Evolutionary conservation across 35 echinoderm and acorn worm genomes (phyloP), one percentile per base, ranked within the genome.

Genomic region (Anneissia japonica): DNA sequence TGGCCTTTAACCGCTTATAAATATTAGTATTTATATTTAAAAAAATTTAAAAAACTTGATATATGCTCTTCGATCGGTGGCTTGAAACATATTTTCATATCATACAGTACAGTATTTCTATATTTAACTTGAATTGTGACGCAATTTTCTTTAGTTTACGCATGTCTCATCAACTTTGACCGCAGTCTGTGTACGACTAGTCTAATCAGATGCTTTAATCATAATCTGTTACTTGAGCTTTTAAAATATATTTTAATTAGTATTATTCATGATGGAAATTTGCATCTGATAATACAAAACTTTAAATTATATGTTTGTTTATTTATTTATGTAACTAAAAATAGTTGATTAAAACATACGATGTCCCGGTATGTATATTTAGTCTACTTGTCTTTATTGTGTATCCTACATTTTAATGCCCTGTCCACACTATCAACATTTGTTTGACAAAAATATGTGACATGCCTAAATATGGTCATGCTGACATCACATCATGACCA

Each of bases 11-110:
- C 19, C 2, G 51, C 51, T 19, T 64, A 64, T 19, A 64, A 23
- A 64, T 64, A 64, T 64, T 64, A 64, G 51, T 64, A 64, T 64
- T 64, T 64, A 64, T 64, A 64, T n/a, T n/a, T 64, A 64, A 64
- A 64, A 64, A 19, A 64, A 43, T 43, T 6, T 6, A 43, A 43
- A 64, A 64, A 64, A 64, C 51, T 64, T 64, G 51, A 64, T 64
- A 64, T 64, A 64, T 64, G 51, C 40, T 43, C 40, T 43, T 43
- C 40, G 14, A 43, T 6, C 40, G 40, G 40, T 43, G 40, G 14
- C 40, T 43, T 14, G 40, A 4, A 43, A 43, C 51, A 64, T 64
- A 16, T 64, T 64, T 64, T 64, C 51, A 64, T 64, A 64, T 64
- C 16, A n/a, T n/a, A 45, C 4, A 26, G 26, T 26, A 64, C 7